Evolutionary conservation across 2,888 invertebrate species (phyloP).

Genomic region (Andrena fulva): DNA sequence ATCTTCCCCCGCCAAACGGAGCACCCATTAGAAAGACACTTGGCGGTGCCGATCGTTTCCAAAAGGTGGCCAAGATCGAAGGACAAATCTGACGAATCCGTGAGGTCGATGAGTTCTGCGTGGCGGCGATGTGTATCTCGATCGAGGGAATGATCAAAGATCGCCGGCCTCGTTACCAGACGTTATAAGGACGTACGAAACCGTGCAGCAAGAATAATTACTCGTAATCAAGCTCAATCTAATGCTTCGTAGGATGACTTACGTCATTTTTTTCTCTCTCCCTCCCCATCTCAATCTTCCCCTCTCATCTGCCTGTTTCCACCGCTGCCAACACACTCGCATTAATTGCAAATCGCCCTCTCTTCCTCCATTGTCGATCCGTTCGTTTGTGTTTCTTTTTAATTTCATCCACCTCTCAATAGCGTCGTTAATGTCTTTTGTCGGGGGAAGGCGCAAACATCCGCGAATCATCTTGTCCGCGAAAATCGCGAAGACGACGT

Average conservation of each 20-base stretch:
- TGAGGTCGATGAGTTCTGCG: slow-evolving; percentile 49
- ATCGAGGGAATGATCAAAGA: slow-evolving; percentile 75
- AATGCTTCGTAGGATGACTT: slow-evolving; percentile 77
- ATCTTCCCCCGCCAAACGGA: neutral
- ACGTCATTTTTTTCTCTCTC: slow-evolving; percentile 63
- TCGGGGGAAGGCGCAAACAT: slow-evolving; percentile 35
- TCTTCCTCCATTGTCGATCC: slow-evolving; percentile 63
- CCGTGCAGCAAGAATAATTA: slow-evolving; percentile 81
- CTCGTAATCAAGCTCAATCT: slow-evolving; percentile 83
- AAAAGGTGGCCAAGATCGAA: slow-evolving; percentile 51
- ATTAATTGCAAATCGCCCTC: slow-evolving; percentile 77
- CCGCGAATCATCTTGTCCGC: slow-evolving; percentile 39
- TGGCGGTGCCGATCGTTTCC: slow-evolving; percentile 34
- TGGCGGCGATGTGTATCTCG: slow-evolving; percentile 70
- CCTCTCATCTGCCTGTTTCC: slow-evolving; percentile 42
- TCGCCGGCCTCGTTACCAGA: slow-evolving; percentile 74
- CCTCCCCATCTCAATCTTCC: slow-evolving; percentile 23
- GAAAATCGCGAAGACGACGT: slow-evolving; percentile 16
- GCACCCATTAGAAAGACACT: neutral
- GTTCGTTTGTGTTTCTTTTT: slow-evolving; percentile 53
- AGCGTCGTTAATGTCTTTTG: slow-evolving; percentile 64
- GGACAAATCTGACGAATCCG: slow-evolving; percentile 61
- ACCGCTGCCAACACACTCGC: slow-evolving; percentile 54
- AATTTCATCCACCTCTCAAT: slow-evolving; percentile 65
- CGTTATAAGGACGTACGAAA: slow-evolving; percentile 74